Evolutionary conservation across 2,113 vertebrate genomes (phyloP), one percentile per base, ranked within the genome.

Genomic region (Arizona elegans): DNA sequence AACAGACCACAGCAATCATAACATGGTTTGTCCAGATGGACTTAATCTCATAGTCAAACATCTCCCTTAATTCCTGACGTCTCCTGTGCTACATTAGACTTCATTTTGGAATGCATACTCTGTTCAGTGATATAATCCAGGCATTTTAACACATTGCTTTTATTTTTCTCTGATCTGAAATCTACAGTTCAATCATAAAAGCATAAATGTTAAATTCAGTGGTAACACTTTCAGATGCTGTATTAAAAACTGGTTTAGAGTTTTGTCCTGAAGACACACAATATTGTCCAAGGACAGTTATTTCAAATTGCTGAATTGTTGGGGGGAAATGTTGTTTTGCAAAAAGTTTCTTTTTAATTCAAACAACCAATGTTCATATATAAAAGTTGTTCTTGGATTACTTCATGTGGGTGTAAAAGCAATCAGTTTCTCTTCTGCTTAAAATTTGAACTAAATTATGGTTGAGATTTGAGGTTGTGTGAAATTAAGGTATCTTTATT

Each of bases 11-110:
- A 8, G 47, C 89, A 1, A 93, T n/a, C 93, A 94, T 96, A 93
- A 90, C 94, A 96, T 95, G 33, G 90, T 90, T 93, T 91, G 90
- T 24, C 81, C 87, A 88, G 91, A 90, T 58, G 86, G 94, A 29
- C 19, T 93, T 93, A 87, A 88, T 89, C n/a, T 89, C 52, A 81
- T 81, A 38, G 43, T 56, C 33, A 92, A 92, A 85, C 47, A 58
- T 26, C 24, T 89, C 54, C 13, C 23, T 50, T 87, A 47, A 19
- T 89, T 92, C 38, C 65, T 50, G 23, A 89, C 26, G 29, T 92
- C 26, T 24, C 65, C 53, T 50, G 92, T 81, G 53, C 24, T 56
- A 89, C 54, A 38, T 47, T 58, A 24, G 15, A 85, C 56, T 52
- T 89, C 53, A 89, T 11, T 54, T 62, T 55, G 24, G 38, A 53